Percentiles rank a stretch among this genome's conserved stretches.
Conservation (phyloP, 1,140 invertebrate species). For the Tetranychus urticae region DNA sequence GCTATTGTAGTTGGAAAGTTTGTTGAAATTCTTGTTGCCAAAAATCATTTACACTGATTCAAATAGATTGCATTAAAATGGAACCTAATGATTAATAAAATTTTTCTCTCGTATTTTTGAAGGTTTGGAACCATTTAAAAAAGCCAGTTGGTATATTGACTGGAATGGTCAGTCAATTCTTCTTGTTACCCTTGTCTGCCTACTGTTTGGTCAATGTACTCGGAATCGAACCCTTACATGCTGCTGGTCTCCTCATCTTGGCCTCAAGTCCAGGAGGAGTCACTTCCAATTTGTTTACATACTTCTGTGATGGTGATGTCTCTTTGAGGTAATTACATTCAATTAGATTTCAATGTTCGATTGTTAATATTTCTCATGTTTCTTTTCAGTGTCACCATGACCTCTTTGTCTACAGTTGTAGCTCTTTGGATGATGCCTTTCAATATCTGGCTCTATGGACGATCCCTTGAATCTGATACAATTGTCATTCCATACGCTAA, state of each 20-base stretch:
- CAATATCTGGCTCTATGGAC: conserved; percentile 20
- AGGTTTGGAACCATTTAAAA: conserved; percentile 17
- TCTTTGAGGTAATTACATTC: conserved; percentile 18
- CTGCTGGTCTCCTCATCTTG: conserved; percentile 18
- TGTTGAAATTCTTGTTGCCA: too few species aligned
- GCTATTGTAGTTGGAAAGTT: too few species aligned
- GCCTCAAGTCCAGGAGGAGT: conserved; percentile 22
- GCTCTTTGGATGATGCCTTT: conserved; percentile 21
- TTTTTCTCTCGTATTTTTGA: neutral
- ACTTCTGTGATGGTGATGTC: conserved; percentile 22
- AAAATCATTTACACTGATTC: neutral
- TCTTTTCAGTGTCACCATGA: conserved; percentile 21
- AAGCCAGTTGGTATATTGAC: conserved; percentile 20
- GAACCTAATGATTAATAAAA: neutral
- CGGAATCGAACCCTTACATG: conserved; percentile 11
- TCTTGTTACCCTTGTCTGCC: conserved; percentile 20
- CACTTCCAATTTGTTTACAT: conserved; percentile 23
- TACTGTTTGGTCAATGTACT: conserved; percentile 15
- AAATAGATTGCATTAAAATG: neutral
- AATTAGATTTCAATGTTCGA: too few species aligned
- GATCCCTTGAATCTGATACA: conserved; percentile 16
- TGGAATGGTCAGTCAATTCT: conserved; percentile 23
- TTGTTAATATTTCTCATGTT: neutral
- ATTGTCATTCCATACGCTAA: conserved; percentile 20
- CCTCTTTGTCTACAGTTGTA: conserved; percentile 19